Base-by-base conservation (phyloP, 2,113 vertebrate species). In the Recurvirostra avosetta region DNA sequence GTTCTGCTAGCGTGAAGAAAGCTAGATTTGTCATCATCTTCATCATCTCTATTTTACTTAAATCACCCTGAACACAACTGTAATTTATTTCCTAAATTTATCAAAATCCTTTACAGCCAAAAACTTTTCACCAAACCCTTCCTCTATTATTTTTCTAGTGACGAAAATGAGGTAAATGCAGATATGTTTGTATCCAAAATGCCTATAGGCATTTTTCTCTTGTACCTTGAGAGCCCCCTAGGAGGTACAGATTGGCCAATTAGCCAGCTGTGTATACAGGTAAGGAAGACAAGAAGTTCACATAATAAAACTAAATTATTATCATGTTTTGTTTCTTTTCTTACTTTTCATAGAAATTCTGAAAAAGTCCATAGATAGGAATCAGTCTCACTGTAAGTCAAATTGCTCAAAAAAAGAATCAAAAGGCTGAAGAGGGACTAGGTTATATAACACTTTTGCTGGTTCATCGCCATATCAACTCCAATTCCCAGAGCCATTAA, bases 1-100 rank as follows among this genome's bases (percentile, higher is more conserved):
- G 75, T 55, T 91, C 95, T 93, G 74, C 84, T 68, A 79, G 38
- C 5, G 1, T 71, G 94, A 79, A 83, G 84, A 86, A 63, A 73
- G 36, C 61, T 63, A 30, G 67, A 58, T 71, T 70, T 92, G 40
- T 72, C 83, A 86, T 87, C 55, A 80, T 83, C 87, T 68, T 95
- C 62, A 73, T 88, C 86, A 90, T 74, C 71, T 84, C 58, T 73
- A 61, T 77, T 96, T 96, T 96, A 45, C 52, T 92, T 88, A 94
- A 95, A 95, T 94, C 61, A 88, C 43, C 29, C 32, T 89, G 73
- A 96, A 63, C 40, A 71, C 12, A 90, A 82, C 25, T 55, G 40
- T 67, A 88, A 95, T 87, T 94, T 91, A 82, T 91, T 94, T 83
- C 67, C 75, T 92, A 90, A 85, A 95, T 66, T 79, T 94, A 93